These are phyloP conservation scores for Steinernema scapterisci DNA, from an alignment of 2,888 invertebrate species.

Conservation along the genomic window DNA sequence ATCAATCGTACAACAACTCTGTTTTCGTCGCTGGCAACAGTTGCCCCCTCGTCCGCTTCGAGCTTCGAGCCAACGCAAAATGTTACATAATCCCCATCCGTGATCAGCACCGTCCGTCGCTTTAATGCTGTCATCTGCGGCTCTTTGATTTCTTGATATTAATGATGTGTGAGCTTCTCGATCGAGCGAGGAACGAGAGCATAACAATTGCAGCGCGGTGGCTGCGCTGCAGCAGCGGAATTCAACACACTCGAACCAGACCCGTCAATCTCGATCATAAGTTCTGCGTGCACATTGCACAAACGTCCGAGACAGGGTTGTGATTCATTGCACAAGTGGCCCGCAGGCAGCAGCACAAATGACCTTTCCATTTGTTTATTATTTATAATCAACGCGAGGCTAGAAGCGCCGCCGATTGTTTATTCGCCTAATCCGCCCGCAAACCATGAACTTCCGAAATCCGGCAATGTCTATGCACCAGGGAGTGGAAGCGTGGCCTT, in stretches of 20 bases:
- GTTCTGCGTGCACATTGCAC: too few relatives aligned
- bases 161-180: too few relatives aligned
- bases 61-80: neutral
- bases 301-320: too few relatives aligned
- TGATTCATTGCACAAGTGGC: slow-evolving; percentile 26
- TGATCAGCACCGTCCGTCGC: neutral
- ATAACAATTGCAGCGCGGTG: too few relatives aligned
- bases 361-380: slow-evolving; percentile 31
- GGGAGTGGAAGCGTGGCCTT: neutral
- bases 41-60: neutral
- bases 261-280: too few relatives aligned
- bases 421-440: neutral
- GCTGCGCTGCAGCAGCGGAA: too few relatives aligned
- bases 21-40: neutral
- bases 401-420: neutral
- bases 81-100: neutral
- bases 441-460: slow-evolving; percentile 1
- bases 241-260: too few relatives aligned
- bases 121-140: too few relatives aligned
- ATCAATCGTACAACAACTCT: neutral
- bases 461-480: neutral
- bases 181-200: too few relatives aligned
- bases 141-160: too few relatives aligned
- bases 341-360: slow-evolving; percentile 14
- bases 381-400: slow-evolving; percentile 3